Conservation (phyloP, 92 coral and sea anemone genomes). For the Palythoa grandiflora region DNA sequence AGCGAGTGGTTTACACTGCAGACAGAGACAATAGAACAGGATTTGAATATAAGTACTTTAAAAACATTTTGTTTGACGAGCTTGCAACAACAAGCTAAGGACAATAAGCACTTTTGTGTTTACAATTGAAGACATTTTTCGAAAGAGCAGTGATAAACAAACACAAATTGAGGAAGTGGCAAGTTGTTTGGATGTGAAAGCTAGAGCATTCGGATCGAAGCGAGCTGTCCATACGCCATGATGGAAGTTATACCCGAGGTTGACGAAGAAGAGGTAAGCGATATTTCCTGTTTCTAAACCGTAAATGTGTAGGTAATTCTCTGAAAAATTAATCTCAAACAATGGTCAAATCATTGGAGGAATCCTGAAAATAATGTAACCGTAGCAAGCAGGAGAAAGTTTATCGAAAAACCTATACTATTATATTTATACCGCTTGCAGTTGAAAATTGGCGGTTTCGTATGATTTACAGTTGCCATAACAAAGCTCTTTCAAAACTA, state of each 20-base stretch:
- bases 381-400: background rate
- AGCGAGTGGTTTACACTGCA: too few relatives aligned
- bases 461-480: too few relatives aligned
- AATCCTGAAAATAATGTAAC: background rate
- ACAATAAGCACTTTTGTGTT: background rate
- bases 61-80: background rate
- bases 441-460: too few relatives aligned
- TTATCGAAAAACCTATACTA: background rate
- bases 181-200: background rate
- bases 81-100: background rate
- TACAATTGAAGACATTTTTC: background rate
- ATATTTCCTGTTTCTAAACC: conserved; percentile 13
- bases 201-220: background rate
- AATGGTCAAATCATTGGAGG: background rate
- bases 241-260: conserved; percentile 45
- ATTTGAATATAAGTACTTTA: background rate
- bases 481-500: too few relatives aligned
- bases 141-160: background rate
- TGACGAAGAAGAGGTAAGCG: conserved; percentile 45
- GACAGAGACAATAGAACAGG: conserved; percentile 4
- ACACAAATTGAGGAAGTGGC: background rate
- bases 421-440: background rate
- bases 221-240: conserved; percentile 1
- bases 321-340: background rate
- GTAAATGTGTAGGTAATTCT: background rate